Base-by-base conservation (phyloP, 1,140 invertebrate genomes). In the Drosophila sulfurigaster region DNA sequence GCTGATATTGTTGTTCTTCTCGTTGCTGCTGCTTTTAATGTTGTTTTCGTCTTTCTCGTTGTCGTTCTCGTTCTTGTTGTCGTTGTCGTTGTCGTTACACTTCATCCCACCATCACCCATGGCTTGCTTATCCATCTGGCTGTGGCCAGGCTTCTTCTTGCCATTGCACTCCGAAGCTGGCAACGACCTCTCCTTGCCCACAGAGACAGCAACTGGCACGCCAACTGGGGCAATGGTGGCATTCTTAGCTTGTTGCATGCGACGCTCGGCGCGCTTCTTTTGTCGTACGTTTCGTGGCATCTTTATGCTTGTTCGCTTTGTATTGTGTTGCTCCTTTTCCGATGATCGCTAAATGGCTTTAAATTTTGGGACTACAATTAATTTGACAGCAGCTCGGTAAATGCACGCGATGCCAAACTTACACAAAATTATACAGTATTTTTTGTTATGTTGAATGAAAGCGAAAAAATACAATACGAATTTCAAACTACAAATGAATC, bases 271-370 rank as follows among this genome's bases (percentile, higher is more conserved):
- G 5, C 66, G 72, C 13, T 75, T 75, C 52, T 75, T 75, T 15
- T 67, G 63, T 32, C 70, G 63, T 30, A 65, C 30, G 41, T 63
- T 75, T 49, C 72, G 66, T 46, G 72, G 72, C 72, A 75, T 75
- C 51, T 70, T 60, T 4, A 2, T 5, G n/a, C n/a, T 41, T 4
- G 13, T 43, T 43, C 10, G 8, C 38, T 41, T 41, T 32, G 32
- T 8, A 1, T 38, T 38, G 32, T 8, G 10, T 38, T 38, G 11
- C 7, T 43, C 41, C n/a, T 43, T n/a, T 43, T 54, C 13, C 48
- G 49, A 41, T 15, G 35, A 63, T 57, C 32, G 41, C 57, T 52
- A 16, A 16, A 51, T 52, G 60, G 30, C 48, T 51, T 30, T 62
- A 15, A 52, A 41, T 63, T 52, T 63, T 13, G 32, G 32, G 60